A percentile compares a stretch with the other conserved stretches of the same genome.
Evolutionary conservation across 2,888 invertebrate genomes (phyloP).

Genomic region (Gastrophysa polygoni): DNA sequence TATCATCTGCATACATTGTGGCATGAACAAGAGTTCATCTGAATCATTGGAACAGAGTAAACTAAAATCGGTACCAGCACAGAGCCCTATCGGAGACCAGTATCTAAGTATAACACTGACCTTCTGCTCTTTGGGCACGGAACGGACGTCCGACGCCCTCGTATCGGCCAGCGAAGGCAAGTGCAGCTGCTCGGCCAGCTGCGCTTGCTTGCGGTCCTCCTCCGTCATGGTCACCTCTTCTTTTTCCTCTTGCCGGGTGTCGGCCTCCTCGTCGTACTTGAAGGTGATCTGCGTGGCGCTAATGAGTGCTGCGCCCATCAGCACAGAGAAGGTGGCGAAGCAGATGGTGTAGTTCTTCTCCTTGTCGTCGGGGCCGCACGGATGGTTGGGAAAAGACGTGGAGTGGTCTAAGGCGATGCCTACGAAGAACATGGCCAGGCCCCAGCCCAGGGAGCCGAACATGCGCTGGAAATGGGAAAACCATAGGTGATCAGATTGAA

Average conservation of each 20-base stretch:
- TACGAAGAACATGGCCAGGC: slow-evolving; percentile 97
- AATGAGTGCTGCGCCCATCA: slow-evolving; percentile 94
- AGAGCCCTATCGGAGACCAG: too few species aligned
- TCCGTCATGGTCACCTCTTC: slow-evolving; percentile 61
- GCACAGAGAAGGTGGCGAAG: slow-evolving; percentile 95
- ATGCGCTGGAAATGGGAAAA: slow-evolving; percentile 21
- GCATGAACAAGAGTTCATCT: too few species aligned
- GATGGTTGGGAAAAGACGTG: slow-evolving; percentile 92
- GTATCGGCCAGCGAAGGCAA: slow-evolving; percentile 77
- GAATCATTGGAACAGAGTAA: too few species aligned
- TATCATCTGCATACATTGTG: too few species aligned
- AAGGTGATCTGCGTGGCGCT: slow-evolving; percentile 87
- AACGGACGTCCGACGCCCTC: slow-evolving; percentile 61
- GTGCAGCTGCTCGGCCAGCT: slow-evolving; percentile 81
- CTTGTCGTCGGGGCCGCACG: slow-evolving; percentile 84
- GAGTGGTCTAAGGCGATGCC: slow-evolving; percentile 96
- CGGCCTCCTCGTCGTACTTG: slow-evolving; percentile 64
- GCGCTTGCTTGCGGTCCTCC: slow-evolving; percentile 83
- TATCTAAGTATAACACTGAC: too few species aligned
- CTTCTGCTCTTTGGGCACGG: slow-evolving; percentile 61
- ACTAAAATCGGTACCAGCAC: too few species aligned
- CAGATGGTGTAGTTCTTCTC: slow-evolving; percentile 99
- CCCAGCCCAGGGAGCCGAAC: slow-evolving; percentile 88
- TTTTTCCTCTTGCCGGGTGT: slow-evolving; percentile 42
- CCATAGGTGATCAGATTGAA: too few species aligned